Conservation (phyloP, 2,888 invertebrate genomes). For the Polylopha cassiicola region DNA sequence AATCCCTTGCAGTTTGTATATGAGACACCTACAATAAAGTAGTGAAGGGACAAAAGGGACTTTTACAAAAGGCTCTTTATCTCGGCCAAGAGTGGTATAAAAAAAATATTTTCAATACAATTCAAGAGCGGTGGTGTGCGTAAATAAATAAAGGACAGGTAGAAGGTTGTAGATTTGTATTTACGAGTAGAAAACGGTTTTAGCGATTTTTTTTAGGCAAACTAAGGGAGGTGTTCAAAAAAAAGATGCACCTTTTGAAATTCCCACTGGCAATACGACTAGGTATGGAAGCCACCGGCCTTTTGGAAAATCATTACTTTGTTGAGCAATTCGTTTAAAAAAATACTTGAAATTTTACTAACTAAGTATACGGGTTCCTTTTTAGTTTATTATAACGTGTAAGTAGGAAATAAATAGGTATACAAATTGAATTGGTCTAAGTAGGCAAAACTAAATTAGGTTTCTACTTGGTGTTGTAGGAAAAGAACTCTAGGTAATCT, state of each 20-base stretch:
- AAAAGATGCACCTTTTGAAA: conserved; percentile 62
- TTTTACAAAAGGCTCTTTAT: conserved; percentile 59
- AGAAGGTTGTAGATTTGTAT: conserved; percentile 73
- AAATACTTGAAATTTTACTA: too few species aligned
- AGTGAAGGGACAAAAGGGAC: conserved; percentile 24
- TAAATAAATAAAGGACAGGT: conserved; percentile 71
- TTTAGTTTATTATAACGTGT: too few species aligned
- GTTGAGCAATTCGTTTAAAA: too few species aligned
- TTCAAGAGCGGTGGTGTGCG: conserved; percentile 64
- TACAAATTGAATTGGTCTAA: too few species aligned
- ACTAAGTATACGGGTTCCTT: too few species aligned
- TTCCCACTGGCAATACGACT: conserved; percentile 55
- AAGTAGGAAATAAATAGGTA: too few species aligned
- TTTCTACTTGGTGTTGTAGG: too few species aligned
- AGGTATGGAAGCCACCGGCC: background rate
- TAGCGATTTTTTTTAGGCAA: conserved; percentile 37
- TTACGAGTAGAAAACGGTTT: conserved; percentile 50
- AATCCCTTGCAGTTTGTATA: conserved; percentile 17
- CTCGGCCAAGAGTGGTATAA: conserved; percentile 44
- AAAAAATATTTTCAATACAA: conserved; percentile 47
- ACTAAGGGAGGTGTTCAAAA: conserved; percentile 34
- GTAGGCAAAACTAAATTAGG: too few species aligned
- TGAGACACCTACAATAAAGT: conserved; percentile 20
- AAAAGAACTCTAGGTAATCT: too few species aligned
- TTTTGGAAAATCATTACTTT: too few species aligned